Conservation (phyloP, 2,797 vertebrate genomes). For the Clamator glandarius region DNA sequence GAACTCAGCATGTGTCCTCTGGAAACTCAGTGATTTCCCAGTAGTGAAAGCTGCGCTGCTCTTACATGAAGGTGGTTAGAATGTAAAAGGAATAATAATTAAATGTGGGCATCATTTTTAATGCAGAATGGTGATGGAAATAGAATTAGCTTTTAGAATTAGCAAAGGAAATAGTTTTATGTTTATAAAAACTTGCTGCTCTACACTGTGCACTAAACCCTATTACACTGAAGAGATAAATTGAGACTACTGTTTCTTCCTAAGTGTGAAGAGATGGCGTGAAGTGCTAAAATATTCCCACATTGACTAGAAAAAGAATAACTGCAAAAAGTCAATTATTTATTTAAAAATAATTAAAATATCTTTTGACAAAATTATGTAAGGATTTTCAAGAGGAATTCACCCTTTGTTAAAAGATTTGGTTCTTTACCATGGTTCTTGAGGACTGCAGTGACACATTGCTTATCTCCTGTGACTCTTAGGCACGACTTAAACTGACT, state of each 20-base stretch:
- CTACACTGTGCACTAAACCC: background rate
- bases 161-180: slow-evolving; percentile 14
- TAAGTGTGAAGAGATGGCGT: background rate
- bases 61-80: background rate
- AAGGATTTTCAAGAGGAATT: background rate
- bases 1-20: background rate
- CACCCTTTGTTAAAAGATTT: background rate
- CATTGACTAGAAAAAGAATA: background rate
- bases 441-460: background rate
- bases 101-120: background rate
- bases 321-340: background rate
- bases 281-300: background rate
- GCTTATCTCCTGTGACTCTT: background rate
- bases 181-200: background rate
- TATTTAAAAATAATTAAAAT: background rate
- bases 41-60: slow-evolving; percentile 1
- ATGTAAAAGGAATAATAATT: slow-evolving; percentile 54
- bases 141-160: background rate
- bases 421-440: background rate
- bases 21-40: slow-evolving; percentile 59
- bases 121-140: slow-evolving; percentile 5
- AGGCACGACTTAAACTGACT: background rate
- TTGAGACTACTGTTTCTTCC: background rate
- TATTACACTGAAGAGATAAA: background rate
- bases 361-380: background rate